Conservation (phyloP, 2,113 vertebrate genomes). For the Menura novaehollandiae region DNA sequence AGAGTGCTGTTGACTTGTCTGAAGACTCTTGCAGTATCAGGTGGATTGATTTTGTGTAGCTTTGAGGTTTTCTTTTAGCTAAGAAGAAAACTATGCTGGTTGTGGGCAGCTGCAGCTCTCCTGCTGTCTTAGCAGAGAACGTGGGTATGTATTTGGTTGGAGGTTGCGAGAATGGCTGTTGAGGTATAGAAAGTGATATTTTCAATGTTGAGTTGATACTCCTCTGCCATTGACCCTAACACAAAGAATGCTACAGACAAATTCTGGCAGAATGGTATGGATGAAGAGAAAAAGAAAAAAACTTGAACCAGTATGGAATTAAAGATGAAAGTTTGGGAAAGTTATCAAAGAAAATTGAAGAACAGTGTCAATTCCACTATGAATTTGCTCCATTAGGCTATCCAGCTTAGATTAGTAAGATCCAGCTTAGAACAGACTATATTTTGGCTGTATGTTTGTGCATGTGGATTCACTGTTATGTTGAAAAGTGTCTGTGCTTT, state of each 20-base stretch:
- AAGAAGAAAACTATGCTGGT: background rate
- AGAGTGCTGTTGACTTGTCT: background rate
- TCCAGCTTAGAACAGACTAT: background rate
- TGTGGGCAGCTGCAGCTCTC: background rate
- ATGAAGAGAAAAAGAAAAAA: background rate
- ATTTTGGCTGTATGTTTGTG: background rate
- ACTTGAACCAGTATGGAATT: background rate
- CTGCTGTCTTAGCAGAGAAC: background rate
- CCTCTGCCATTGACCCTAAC: background rate
- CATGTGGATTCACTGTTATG: background rate
- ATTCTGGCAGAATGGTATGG: background rate
- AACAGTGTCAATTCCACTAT: background rate
- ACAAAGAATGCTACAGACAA: background rate
- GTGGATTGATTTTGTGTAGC: background rate
- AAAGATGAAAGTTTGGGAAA: background rate
- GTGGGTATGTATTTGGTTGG: background rate
- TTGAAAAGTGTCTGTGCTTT: background rate
- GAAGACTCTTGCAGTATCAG: background rate
- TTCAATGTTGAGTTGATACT: background rate
- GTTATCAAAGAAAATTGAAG: background rate
- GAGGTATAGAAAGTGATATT: background rate
- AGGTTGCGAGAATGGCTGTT: background rate
- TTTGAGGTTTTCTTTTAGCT: background rate
- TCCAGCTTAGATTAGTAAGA: background rate
- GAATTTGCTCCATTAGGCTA: background rate